Conservation (phyloP, 64 coral and sea anemone species). For the Montipora sp. region DNA sequence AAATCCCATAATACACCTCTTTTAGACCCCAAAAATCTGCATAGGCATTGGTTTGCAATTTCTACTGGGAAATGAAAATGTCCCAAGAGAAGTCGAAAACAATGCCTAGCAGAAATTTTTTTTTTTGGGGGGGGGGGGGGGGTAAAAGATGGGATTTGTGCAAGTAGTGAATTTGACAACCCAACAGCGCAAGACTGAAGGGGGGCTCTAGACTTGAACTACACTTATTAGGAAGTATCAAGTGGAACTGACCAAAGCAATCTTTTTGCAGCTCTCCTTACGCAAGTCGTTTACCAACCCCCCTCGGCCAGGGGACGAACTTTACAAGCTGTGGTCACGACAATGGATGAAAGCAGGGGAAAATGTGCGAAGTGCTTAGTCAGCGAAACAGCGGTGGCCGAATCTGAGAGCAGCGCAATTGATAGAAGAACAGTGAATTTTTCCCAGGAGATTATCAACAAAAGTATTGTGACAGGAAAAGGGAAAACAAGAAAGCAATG, state of each 20-base stretch:
- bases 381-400: not conserved
- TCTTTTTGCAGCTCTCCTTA: not conserved
- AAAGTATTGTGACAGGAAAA: not conserved
- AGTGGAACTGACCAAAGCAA: not conserved
- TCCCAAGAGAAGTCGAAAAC: no score
- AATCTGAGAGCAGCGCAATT: not conserved
- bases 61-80: no score
- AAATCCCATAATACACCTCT: no score
- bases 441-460: constrained; percentile 44
- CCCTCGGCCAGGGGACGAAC: constrained; percentile 23
- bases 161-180: no score
- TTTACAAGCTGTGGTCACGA: constrained; percentile 29
- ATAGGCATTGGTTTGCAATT: no score
- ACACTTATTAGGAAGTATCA: not conserved
- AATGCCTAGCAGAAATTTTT: no score
- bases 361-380: not conserved
- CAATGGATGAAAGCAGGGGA: constrained; percentile 31
- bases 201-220: no score
- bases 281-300: not conserved
- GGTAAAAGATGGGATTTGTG: no score
- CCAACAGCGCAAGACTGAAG: no score
- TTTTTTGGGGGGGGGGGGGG: no score
- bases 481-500: constrained; percentile 58
- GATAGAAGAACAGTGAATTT: not conserved
- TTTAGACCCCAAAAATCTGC: no score